Conservation (phyloP, 2,888 invertebrate genomes). For the Coleophora flavipennella region DNA sequence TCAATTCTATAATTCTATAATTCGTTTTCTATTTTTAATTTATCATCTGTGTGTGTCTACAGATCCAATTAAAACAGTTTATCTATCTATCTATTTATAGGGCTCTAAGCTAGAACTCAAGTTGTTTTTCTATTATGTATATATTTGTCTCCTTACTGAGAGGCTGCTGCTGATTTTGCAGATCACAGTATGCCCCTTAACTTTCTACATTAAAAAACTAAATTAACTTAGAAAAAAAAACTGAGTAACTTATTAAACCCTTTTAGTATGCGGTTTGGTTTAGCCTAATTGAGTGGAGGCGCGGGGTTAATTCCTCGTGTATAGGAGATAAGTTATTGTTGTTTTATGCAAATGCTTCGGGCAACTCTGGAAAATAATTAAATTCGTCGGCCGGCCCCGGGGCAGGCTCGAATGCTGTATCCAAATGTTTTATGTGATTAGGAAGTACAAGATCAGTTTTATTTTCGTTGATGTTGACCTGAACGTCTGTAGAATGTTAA, state of each 20-base stretch:
- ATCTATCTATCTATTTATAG: no score
- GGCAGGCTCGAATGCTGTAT: constrained; percentile 43
- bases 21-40: no score
- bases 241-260: constrained; percentile 53
- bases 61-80: no score
- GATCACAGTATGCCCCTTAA: not conserved
- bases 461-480: no score
- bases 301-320: constrained; percentile 62
- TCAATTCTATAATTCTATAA: no score
- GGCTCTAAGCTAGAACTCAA: no score
- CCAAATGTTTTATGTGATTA: constrained; percentile 58
- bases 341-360: constrained; percentile 62
- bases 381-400: constrained; percentile 51
- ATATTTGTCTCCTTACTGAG: no score
- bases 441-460: constrained; percentile 28
- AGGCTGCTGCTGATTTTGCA: no score
- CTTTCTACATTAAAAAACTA: constrained; percentile 1
- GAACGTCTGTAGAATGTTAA: no score
- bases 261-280: constrained; percentile 60
- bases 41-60: no score
- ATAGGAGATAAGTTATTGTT: constrained; percentile 59
- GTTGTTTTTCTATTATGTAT: no score
- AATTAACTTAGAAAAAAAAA: constrained; percentile 8
- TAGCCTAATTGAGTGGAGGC: constrained; percentile 60
- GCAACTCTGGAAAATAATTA: constrained; percentile 60